Evolutionary conservation across 2,888 invertebrate genomes (phyloP), one percentile per base, ranked within the genome.

Genomic region (Apamea crenata): DNA sequence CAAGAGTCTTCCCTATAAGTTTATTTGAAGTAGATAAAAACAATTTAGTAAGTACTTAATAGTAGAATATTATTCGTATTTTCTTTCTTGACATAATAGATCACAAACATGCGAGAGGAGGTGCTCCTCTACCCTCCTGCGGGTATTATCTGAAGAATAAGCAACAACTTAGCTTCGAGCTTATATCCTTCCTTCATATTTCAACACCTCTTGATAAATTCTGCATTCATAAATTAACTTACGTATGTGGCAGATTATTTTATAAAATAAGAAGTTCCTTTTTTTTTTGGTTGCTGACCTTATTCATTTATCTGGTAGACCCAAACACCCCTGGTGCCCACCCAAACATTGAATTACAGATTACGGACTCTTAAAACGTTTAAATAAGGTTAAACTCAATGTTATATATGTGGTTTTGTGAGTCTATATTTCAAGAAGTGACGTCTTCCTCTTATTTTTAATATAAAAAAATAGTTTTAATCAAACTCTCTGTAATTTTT

Each of bases 1-100:
- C 97, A 8, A 98, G 98, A 95, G 99, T 99, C 79, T 99, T 98
- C 95, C 99, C 99, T 2, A 97, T 99, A 83, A 98, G 99, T 89
- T 98, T 99, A 90, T 99, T 99, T 94, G 99, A 99, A 97, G 98
- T 99, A 82, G 98, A 98, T 93, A 95, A 93, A 88, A 95, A 96
- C 91, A 93, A 93, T 83, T 86, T 93, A 88, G 96, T 96, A 89
- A 96, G 95, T 94, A 78, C 32, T 8, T 59, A 36, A 29, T 66
- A 67, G 21, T 29, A 18, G 0, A 56, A 44, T 65, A 29, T 7
- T 56, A 56, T 50, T 53, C 8, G 5, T 50, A 32, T 25, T 8
- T 32, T n/a, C 56, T n/a, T 4, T n/a, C n/a, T 59, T 59, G 56
- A 12, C 25, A 25, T 25, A 56, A 12, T 56, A 56, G 10, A 12